These are phyloP conservation scores for Drosophila ficusphila DNA, from an alignment of 1,140 invertebrate species.

Conservation along the genomic window DNA sequence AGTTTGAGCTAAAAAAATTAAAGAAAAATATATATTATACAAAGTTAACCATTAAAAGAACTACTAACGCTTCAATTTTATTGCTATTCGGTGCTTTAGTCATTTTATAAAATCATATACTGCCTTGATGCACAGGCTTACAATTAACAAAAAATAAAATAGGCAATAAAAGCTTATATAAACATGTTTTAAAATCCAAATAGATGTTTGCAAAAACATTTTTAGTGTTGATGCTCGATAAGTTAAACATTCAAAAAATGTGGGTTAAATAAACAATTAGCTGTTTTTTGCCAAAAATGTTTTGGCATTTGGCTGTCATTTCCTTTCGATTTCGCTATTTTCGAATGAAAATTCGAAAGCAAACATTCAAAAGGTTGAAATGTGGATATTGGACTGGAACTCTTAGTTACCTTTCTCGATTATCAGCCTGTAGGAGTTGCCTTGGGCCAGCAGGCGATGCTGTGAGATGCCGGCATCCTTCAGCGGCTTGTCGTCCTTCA, in stretches of 20 bases:
- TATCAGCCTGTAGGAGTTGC: conserved; percentile 88
- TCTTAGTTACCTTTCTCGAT: conserved; percentile 89
- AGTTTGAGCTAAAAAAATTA: conserved; percentile 76
- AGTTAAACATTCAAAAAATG: neutral
- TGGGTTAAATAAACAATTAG: conserved; percentile 21
- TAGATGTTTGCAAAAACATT: neutral
- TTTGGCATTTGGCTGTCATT: conserved; percentile 23
- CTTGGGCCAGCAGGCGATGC: conserved; percentile 86
- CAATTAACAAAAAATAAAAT: neutral
- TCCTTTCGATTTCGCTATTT: neutral
- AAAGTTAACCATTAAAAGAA: no score
- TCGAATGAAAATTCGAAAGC: neutral
- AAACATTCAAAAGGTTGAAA: neutral
- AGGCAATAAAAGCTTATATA: conserved; percentile 1
- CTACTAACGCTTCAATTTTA: no score
- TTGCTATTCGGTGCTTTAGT: no score
- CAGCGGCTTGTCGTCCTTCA: conserved; percentile 88
- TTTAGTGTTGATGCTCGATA: neutral
- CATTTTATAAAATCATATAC: neutral
- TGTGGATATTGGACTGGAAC: neutral
- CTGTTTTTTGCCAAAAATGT: neutral
- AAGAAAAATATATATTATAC: neutral
- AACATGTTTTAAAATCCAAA: conserved; percentile 1
- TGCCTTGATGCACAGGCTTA: neutral
- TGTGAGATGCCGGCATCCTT: conserved; percentile 83